Conservation (phyloP, 92 coral and sea anemone genomes). For the Umimayanthus chanpuru region DNA sequence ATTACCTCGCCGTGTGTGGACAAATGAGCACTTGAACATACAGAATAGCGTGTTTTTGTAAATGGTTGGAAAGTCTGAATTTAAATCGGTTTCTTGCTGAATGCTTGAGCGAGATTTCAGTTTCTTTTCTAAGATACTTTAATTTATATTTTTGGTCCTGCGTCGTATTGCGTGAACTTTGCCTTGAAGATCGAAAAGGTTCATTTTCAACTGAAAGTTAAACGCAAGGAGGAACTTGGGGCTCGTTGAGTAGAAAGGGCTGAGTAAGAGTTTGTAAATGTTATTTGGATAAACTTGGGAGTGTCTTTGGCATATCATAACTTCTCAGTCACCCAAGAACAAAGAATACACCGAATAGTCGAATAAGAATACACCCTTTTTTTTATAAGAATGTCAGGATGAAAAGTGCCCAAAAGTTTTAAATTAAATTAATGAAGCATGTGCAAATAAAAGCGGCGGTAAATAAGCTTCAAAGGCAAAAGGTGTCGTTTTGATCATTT, state of each 20-base stretch:
- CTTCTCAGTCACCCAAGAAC: not conserved
- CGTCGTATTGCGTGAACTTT: not conserved
- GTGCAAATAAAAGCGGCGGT: no score
- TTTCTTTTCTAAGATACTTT: no score
- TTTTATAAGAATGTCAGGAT: no score
- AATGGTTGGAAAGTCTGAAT: no score
- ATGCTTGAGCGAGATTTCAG: not conserved
- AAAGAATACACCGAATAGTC: not conserved
- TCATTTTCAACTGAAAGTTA: not conserved
- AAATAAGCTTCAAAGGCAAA: no score
- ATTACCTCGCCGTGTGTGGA: not conserved
- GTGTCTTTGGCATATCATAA: not conserved
- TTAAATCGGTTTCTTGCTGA: not conserved
- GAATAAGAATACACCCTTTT: no score
- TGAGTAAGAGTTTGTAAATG: not conserved
- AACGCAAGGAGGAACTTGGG: no score
- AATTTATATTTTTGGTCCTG: not conserved
- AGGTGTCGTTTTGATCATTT: no score
- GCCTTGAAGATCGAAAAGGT: not conserved
- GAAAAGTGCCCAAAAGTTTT: no score
- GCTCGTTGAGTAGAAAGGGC: no score
- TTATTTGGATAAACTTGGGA: not conserved
- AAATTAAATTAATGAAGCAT: no score
- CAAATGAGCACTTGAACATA: not conserved
- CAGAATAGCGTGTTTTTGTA: not conserved